Evolutionary conservation across 2,113 vertebrate species (phyloP).

Genomic region (Machaerirhynchus nigripectus): DNA sequence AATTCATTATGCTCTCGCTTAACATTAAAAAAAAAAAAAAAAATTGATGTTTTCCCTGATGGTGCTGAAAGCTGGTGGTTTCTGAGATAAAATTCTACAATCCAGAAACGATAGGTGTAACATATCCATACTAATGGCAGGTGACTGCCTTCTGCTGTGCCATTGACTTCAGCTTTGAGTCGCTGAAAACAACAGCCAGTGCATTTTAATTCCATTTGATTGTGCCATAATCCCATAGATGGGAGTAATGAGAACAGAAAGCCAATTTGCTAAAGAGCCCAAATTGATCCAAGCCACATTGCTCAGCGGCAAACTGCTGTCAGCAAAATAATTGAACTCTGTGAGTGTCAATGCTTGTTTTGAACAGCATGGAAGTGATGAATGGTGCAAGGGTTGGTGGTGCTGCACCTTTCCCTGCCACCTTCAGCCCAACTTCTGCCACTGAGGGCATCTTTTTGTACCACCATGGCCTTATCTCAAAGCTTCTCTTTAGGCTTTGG

Average conservation of each 20-base stretch:
- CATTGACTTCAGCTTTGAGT: background rate
- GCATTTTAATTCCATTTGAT: conserved; percentile 27
- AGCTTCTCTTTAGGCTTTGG: background rate
- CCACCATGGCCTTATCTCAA: background rate
- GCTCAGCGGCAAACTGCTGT: conserved; percentile 22
- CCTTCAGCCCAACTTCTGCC: background rate
- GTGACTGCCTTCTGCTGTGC: background rate
- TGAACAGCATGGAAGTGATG: background rate
- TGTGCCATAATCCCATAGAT: background rate
- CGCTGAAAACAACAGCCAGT: background rate
- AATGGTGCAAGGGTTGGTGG: background rate
- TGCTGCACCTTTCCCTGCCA: background rate
- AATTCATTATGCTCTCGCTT: background rate
- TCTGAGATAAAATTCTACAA: background rate
- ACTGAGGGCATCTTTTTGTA: background rate
- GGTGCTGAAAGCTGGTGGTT: background rate
- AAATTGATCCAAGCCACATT: conserved; percentile 11
- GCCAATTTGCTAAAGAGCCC: conserved; percentile 42
- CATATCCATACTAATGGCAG: background rate
- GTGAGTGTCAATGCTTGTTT: background rate
- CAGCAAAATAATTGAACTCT: background rate
- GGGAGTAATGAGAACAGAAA: conserved; percentile 14
- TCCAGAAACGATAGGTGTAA: background rate
- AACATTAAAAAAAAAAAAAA: background rate
- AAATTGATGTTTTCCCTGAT: background rate